Evolutionary conservation across 2,888 invertebrate species (phyloP), one percentile per base, ranked within the genome.

Genomic region (Hedychridium roseum): DNA sequence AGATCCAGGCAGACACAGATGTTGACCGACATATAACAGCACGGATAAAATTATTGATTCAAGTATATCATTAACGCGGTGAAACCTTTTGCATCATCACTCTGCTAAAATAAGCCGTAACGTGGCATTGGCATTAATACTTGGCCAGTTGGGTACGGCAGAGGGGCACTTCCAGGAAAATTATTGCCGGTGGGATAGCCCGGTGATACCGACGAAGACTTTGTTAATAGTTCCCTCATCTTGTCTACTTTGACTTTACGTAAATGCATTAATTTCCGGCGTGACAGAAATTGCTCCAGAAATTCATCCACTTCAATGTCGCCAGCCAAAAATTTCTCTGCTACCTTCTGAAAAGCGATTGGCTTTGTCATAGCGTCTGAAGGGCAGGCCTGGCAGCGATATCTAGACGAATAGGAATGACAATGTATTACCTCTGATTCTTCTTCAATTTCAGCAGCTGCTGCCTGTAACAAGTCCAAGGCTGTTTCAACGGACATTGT

Each of bases 181-280:
- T 84, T 85, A 34, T 50, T 50, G 21, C 52, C 54, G 14, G 54
- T 41, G 27, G 72, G 74, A 64, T 76, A 79, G 40, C 68, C 71
- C 21, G 71, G 66, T 34, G 48, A 51, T 16, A 16, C 63, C 6
- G 76, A 64, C 2, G 74, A 61, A 27, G 78, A 74, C 59, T 76
- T 78, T 44, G 78, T 79, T 34, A 91, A 80, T 7, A 92, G 78
- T 70, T 92, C 92, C 36, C 86, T 83, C 88, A 98, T 88, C 82
- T 97, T 97, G 58, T 98, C 97, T 0, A 93, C 88, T 81, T 97
- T 97, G 7, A 97, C 89, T 73, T 92, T 89, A 38, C 95, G 84
- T 54, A 88, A 74, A 75, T 94, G 94, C 83, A 92, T 90, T 26
- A 86, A 72, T 66, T 88, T 88, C 34, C 97, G 85, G 52, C 86